A percentile compares a stretch with the other conserved stretches of the same genome.
Evolutionary conservation across 92 coral and sea anemone genomes (phyloP).

Genomic region (Isaurus tuberculatus): DNA sequence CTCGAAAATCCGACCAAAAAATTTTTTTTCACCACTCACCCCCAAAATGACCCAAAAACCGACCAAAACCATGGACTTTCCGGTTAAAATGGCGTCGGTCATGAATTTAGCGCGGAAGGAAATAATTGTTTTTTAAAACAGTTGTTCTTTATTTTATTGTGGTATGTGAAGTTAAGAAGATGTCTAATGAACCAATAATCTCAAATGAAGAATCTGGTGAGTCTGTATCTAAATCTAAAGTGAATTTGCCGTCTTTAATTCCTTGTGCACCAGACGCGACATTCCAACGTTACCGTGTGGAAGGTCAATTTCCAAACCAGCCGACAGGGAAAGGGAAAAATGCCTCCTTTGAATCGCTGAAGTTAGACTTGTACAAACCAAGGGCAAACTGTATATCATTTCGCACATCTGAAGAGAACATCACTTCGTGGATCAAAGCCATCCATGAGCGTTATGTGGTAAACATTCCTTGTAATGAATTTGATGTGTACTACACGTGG

Average conservation of each 20-base stretch:
- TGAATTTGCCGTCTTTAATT: no score
- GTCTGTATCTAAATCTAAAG: not conserved
- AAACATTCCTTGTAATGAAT: not conserved
- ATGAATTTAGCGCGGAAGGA: conserved; percentile 11
- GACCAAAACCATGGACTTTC: no score
- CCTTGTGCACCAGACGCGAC: no score
- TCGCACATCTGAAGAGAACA: conserved; percentile 16
- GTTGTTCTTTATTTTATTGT: not conserved
- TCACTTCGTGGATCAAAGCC: conserved; percentile 7
- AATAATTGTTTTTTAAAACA: not conserved
- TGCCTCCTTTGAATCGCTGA: not conserved
- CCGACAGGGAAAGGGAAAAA: conserved; percentile 22
- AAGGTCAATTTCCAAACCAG: not conserved
- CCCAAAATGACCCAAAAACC: no score
- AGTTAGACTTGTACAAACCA: conserved; percentile 16
- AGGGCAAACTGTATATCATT: conserved; percentile 24
- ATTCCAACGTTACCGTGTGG: not conserved
- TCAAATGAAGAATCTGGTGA: not conserved
- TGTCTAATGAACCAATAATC: conserved; percentile 26
- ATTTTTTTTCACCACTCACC: no score
- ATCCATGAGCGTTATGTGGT: conserved; percentile 11
- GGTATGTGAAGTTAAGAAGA: not conserved
- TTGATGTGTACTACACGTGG: conserved; percentile 19
- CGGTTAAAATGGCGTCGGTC: conserved; percentile 12
- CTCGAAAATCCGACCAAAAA: no score